These are phyloP conservation scores for Cryptoblepharus egeriae DNA, from an alignment of 2,797 vertebrate species.

Conservation along the genomic window DNA sequence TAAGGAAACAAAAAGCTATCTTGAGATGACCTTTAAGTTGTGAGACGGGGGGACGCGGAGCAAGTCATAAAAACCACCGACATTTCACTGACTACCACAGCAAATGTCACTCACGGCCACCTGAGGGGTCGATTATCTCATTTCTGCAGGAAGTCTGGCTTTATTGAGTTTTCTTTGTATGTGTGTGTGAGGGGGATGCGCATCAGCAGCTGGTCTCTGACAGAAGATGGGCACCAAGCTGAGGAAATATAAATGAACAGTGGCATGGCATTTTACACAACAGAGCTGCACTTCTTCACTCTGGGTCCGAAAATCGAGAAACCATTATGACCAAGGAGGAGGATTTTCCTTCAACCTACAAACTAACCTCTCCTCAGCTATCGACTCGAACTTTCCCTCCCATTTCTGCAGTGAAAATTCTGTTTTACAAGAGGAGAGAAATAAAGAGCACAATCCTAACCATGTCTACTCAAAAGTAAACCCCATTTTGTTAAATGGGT, in stretches of 20 bases:
- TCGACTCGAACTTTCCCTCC: background rate
- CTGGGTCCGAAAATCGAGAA: background rate
- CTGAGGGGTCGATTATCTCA: background rate
- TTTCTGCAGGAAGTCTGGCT: background rate
- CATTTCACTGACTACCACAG: background rate
- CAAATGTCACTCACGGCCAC: background rate
- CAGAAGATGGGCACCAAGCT: background rate
- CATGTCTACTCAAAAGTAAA: too few relatives aligned
- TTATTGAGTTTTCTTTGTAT: background rate
- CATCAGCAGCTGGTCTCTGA: background rate
- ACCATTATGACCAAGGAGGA: background rate
- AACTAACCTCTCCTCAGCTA: background rate
- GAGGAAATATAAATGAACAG: conserved; percentile 2
- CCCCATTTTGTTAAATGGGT: too few relatives aligned
- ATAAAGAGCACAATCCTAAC: too few relatives aligned
- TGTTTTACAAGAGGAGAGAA: background rate
- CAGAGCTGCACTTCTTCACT: background rate
- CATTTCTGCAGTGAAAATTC: background rate
- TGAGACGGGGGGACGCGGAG: background rate
- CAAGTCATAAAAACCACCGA: background rate
- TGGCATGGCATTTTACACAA: conserved; percentile 7
- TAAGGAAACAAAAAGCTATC: background rate
- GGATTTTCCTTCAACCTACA: background rate
- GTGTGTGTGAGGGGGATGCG: conserved; percentile 5
- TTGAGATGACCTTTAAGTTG: background rate